phyloP scores from a whole-genome alignment of 2,113 vertebrate genomes.

The Stigmatopora argus region DNA sequence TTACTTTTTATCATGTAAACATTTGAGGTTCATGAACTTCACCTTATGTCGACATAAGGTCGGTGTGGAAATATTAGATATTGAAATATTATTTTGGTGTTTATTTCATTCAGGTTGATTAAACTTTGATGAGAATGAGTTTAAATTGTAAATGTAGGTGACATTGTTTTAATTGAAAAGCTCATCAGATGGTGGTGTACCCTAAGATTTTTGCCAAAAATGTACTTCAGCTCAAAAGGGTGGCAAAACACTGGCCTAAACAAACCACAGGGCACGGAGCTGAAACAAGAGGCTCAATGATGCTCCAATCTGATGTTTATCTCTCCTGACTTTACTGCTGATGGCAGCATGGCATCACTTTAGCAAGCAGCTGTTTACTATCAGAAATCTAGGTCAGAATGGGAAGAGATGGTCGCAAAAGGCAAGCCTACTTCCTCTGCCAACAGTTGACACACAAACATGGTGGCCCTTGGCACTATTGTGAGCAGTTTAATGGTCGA shows the following conservation, averaged over 20 bases:
- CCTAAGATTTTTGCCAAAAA: too few relatives aligned
- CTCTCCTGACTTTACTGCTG: slow-evolving; percentile 68
- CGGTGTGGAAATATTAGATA: too few relatives aligned
- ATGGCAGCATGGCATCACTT: slow-evolving; percentile 65
- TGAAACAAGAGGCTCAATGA: slow-evolving; percentile 61
- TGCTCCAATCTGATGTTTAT: slow-evolving; percentile 78
- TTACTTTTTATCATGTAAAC: too few relatives aligned
- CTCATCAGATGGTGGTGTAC: too few relatives aligned
- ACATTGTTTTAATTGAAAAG: too few relatives aligned
- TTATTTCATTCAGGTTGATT: too few relatives aligned
- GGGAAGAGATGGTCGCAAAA: slow-evolving; percentile 18
- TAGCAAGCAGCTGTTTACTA: slow-evolving; percentile 72
- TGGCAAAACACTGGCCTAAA: slow-evolving; percentile 44
- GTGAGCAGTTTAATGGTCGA: neutral
- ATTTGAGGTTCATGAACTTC: too few relatives aligned
- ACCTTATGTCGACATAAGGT: too few relatives aligned
- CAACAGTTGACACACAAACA: slow-evolving; percentile 15
- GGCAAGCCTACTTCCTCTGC: slow-evolving; percentile 8
- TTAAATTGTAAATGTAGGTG: too few relatives aligned
- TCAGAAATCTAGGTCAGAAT: slow-evolving; percentile 78
- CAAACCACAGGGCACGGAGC: slow-evolving; percentile 57
- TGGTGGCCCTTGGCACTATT: neutral
- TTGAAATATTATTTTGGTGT: too few relatives aligned
- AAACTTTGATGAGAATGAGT: too few relatives aligned
- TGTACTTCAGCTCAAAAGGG: too few relatives aligned